phyloP scores from a whole-genome alignment of 2,888 invertebrate species.

The Listrodromus nycthemerus region DNA sequence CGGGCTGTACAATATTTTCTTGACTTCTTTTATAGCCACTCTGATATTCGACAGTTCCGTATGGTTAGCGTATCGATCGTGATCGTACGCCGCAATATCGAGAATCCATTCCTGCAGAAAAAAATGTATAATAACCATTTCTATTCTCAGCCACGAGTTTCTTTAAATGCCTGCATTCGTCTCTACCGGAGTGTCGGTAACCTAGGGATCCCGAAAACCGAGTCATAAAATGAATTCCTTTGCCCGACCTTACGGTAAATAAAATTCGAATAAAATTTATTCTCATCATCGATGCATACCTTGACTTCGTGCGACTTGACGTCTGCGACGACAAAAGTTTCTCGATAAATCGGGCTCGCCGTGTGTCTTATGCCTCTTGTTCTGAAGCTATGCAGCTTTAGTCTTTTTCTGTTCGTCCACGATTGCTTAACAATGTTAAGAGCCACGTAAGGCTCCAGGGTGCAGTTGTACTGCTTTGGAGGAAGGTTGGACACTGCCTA shows the following conservation, averaged over 20 bases:
- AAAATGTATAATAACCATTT: not conserved
- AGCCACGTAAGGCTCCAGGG: conserved; percentile 82
- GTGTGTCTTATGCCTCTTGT: conserved; percentile 83
- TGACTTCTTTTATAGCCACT: conserved; percentile 83
- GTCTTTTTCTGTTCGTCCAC: conserved; percentile 81
- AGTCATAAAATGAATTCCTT: not conserved
- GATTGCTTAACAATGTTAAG: conserved; percentile 80
- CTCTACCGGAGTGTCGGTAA: conserved; percentile 25
- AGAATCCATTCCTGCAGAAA: conserved; percentile 83
- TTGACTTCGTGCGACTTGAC: conserved; percentile 81
- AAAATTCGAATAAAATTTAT: not conserved
- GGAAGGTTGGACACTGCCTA: conserved; percentile 85
- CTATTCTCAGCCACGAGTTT: not conserved
- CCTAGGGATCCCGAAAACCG: conserved; percentile 43
- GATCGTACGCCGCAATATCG: conserved; percentile 84
- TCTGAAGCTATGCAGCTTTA: conserved; percentile 82
- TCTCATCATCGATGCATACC: conserved; percentile 72
- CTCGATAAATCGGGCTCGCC: conserved; percentile 83
- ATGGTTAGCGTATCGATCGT: conserved; percentile 85
- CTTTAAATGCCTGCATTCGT: not conserved
- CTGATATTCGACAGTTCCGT: conserved; percentile 84
- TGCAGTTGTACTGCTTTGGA: conserved; percentile 84
- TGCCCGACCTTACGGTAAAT: not conserved
- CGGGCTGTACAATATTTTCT: conserved; percentile 81
- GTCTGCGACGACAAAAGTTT: conserved; percentile 83